Conservation (phyloP, 37 sponge, comb jelly and placozoan species). For the Amphimedon queenslandica region DNA sequence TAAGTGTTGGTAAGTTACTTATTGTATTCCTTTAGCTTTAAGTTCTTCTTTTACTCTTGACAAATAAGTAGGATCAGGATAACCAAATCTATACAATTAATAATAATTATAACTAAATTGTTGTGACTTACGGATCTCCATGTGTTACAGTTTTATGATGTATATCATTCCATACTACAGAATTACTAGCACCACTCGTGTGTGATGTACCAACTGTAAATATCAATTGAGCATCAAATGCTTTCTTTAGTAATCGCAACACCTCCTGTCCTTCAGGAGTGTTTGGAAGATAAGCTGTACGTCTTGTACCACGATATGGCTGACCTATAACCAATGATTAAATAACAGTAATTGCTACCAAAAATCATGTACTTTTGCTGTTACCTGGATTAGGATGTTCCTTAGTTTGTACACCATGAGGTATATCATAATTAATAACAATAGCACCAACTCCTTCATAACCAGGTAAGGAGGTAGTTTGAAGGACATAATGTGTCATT, state of each 20-base stretch:
- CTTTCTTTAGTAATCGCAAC: constrained; percentile 43
- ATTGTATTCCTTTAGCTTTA: constrained; percentile 43
- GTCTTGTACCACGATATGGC: constrained; percentile 27
- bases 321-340: too few species aligned
- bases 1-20: too few species aligned
- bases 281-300: constrained; percentile 70
- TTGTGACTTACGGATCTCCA: constrained; percentile 44
- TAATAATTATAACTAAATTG: neutral
- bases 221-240: constrained; percentile 44
- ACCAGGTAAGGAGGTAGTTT: constrained; percentile 38
- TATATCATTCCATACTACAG: constrained; percentile 72
- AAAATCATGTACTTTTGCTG: too few species aligned
- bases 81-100: constrained; percentile 43
- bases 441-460: constrained; percentile 46
- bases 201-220: constrained; percentile 68
- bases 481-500: constrained; percentile 9
- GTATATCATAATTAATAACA: constrained; percentile 53
- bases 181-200: constrained; percentile 44
- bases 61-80: constrained; percentile 64
- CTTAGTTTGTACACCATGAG: constrained; percentile 44
- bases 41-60: constrained; percentile 67
- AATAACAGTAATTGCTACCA: too few species aligned
- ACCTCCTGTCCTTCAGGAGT: constrained; percentile 61
- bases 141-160: constrained; percentile 65
- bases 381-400: constrained; percentile 75